Evolutionary conservation across 2,888 invertebrate genomes (phyloP).

Genomic region (Synergus laeviventris): DNA sequence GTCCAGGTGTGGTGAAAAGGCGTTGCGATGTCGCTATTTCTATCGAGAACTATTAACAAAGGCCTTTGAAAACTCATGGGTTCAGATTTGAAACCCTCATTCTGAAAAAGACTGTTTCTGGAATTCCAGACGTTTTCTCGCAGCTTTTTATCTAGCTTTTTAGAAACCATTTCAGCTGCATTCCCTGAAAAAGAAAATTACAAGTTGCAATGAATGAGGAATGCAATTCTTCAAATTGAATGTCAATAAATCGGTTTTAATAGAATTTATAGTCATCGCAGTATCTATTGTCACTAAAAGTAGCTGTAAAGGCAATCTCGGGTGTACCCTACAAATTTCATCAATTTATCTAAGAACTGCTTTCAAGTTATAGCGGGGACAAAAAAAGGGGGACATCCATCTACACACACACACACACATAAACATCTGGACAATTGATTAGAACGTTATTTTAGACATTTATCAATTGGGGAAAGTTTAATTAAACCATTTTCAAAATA

Average conservation of each 20-base stretch:
- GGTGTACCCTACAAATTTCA: no score
- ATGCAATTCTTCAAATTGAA: not conserved
- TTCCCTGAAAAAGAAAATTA: slow-evolving; percentile 76
- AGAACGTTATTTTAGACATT: no score
- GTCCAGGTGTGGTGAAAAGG: slow-evolving; percentile 99
- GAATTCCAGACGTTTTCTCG: slow-evolving; percentile 98
- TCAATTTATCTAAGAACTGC: no score
- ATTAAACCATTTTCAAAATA: no score
- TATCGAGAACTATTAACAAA: slow-evolving; percentile 92
- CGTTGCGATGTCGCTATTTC: slow-evolving; percentile 97
- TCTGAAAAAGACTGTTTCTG: slow-evolving; percentile 95
- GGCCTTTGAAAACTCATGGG: slow-evolving; percentile 94
- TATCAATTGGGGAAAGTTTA: no score
- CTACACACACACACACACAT: no score
- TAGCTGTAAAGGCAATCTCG: no score
- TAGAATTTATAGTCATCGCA: no score
- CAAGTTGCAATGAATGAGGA: not conserved
- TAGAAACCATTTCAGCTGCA: slow-evolving; percentile 99
- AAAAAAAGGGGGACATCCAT: no score
- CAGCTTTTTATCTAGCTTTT: slow-evolving; percentile 97
- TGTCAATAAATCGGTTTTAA: not conserved
- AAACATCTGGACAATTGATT: no score
- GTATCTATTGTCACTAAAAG: no score
- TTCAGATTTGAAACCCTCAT: slow-evolving; percentile 85
- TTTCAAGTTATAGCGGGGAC: no score